These are phyloP conservation scores for Rhadina sibilatrix DNA, from an alignment of 2,113 vertebrate species.

Conservation along the genomic window DNA sequence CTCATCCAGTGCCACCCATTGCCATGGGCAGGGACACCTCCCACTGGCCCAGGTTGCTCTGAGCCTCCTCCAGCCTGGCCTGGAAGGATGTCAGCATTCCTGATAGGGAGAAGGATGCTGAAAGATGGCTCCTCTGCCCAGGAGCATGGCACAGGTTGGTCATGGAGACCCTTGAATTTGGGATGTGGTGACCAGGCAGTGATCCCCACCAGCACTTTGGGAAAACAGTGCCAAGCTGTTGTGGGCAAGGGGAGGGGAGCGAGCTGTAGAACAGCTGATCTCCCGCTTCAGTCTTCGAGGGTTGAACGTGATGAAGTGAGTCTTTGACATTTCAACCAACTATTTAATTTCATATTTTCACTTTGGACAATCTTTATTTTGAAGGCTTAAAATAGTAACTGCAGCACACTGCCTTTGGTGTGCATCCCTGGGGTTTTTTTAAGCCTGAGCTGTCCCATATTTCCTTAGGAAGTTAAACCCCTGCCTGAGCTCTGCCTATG, in stretches of 20 bases:
- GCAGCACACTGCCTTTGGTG: not conserved
- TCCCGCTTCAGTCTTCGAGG: not conserved
- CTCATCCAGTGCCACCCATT: not conserved
- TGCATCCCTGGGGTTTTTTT: not conserved
- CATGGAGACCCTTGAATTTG: not conserved
- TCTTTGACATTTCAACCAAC: not conserved
- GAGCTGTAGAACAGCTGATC: not conserved
- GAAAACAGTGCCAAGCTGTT: not conserved
- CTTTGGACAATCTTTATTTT: not conserved
- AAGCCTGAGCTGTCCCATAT: not conserved
- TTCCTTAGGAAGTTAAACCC: not conserved
- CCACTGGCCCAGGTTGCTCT: not conserved
- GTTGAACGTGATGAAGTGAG: not conserved
- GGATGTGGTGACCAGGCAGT: not conserved
- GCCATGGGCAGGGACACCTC: not conserved
- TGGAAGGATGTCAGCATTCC: not conserved
- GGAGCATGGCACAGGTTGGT: accelerated
- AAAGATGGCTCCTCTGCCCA: accelerated
- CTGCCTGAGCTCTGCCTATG: not conserved
- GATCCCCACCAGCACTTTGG: not conserved
- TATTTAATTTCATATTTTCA: not conserved
- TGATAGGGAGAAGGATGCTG: not conserved
- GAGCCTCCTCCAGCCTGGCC: not conserved
- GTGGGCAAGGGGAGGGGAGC: not conserved
- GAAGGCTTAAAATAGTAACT: not conserved